phyloP scores from a whole-genome alignment of 2,797 vertebrate genomes.

The Scleropages formosus region DNA sequence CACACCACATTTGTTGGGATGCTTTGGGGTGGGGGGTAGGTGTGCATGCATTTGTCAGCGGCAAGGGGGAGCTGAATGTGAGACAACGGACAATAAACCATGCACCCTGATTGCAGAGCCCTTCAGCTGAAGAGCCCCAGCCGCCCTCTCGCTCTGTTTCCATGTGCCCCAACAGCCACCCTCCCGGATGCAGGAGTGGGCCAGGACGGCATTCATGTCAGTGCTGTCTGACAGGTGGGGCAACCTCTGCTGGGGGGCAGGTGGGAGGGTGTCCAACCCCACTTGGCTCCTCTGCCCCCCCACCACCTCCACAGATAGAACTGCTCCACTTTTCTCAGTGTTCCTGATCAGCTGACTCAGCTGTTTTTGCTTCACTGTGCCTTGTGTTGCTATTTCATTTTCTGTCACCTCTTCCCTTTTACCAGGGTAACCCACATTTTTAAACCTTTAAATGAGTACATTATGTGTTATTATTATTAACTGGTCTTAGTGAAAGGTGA shows the following conservation, averaged over 20 bases:
- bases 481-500: too few relatives aligned
- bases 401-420: too few relatives aligned
- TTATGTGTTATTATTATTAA: too few relatives aligned
- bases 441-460: too few relatives aligned
- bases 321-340: too few relatives aligned
- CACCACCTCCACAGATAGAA: too few relatives aligned
- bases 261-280: constrained; percentile 58
- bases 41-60: constrained; percentile 13
- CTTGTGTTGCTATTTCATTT: too few relatives aligned
- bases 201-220: constrained; percentile 55
- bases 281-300: constrained; percentile 67
- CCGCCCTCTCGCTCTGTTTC: constrained; percentile 8
- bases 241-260: constrained; percentile 44
- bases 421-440: too few relatives aligned
- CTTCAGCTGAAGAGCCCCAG: constrained; percentile 64
- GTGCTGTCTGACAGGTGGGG: constrained; percentile 57
- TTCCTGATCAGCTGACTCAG: too few relatives aligned
- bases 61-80: constrained; percentile 63
- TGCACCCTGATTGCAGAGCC: constrained; percentile 69
- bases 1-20: background rate
- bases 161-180: background rate
- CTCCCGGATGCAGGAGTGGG: constrained; percentile 32
- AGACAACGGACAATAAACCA: constrained; percentile 73
- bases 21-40: constrained; percentile 34
- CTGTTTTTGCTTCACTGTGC: too few relatives aligned